Percentiles rank a stretch among this genome's conserved stretches.
Conservation (phyloP, 2,888 invertebrate species). For the Aporophyla nigra region DNA sequence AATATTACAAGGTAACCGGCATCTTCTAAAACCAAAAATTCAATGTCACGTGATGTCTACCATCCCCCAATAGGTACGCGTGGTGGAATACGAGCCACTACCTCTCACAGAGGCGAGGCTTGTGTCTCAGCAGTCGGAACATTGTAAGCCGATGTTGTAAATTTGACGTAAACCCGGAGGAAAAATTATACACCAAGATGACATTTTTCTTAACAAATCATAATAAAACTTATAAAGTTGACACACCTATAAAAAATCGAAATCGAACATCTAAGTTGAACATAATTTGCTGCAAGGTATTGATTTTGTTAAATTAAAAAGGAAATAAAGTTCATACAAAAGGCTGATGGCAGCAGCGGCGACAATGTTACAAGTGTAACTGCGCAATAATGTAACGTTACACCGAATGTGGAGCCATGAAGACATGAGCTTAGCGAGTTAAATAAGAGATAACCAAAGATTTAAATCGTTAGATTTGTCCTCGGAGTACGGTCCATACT, state of each 20-base stretch:
- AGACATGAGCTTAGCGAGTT: conserved; percentile 10
- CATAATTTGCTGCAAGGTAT: conserved; percentile 4
- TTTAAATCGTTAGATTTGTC: no score
- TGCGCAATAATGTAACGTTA: conserved; percentile 59
- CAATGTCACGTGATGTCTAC: no score
- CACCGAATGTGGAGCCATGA: conserved; percentile 56
- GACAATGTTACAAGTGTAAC: conserved; percentile 59
- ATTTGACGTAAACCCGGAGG: no score
- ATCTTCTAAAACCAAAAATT: no score
- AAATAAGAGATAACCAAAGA: background rate
- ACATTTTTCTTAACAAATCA: background rate
- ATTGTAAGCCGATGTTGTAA: no score
- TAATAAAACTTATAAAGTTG: background rate
- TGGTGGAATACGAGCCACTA: no score
- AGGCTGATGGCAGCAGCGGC: conserved; percentile 54
- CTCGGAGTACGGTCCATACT: no score
- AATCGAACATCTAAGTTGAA: background rate
- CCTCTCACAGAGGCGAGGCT: no score
- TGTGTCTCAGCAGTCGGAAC: no score
- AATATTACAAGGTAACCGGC: no score
- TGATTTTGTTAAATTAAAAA: conserved; percentile 45
- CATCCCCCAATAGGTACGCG: no score
- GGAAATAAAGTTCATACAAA: conserved; percentile 50
- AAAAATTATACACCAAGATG: no score
- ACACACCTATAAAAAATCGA: background rate